Evolutionary conservation across 2,113 vertebrate genomes (phyloP), one percentile per base, ranked within the genome.

Genomic region (Tiliqua scincoides): DNA sequence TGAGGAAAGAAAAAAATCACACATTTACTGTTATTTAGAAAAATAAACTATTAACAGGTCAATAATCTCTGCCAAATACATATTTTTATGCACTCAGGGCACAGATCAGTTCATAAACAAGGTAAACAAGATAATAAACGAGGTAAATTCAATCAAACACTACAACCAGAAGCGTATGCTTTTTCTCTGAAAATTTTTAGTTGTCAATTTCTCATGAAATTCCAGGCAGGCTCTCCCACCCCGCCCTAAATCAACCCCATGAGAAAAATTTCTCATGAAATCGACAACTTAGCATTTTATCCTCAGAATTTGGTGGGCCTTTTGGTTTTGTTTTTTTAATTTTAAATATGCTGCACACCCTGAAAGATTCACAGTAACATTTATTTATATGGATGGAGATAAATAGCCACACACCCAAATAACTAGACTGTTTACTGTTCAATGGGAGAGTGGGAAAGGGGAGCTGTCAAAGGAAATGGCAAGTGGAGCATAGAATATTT

Each of bases 1-100:
- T 59, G 88, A 93, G 84, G 14, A 91, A 79, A 84, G 18, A 37
- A 89, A 87, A 4, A 21, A 7, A 25, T 4, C 6, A 9, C 40
- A 68, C 25, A 25, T 68, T 54, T 67, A 78, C 17, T 11, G 62
- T 0, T 43, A 43, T 40, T 65, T 63, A 81, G 40, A 35, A 40
- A 43, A 37, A 32, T 35, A 43, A 84, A n/a, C 25, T 30, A 72
- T 82, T 70, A 83, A 62, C 14, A 72, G 18, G 6, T 43, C 17
- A 85, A 70, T 6, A 70, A n/a, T 70, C 17, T 9, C 10, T 32
- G 32, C 17, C 21, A 15, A 67, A 77, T 62, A 37, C 65, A 75
- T 18, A 79, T 30, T 79, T 79, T 79, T n/a, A 43, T 78, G 75
- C n/a, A n/a, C 18, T 17, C 14, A 14, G 40, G 43, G 20, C 21